Base-by-base conservation (phyloP, 2,888 invertebrate species). In the Eupithecia inturbata region DNA sequence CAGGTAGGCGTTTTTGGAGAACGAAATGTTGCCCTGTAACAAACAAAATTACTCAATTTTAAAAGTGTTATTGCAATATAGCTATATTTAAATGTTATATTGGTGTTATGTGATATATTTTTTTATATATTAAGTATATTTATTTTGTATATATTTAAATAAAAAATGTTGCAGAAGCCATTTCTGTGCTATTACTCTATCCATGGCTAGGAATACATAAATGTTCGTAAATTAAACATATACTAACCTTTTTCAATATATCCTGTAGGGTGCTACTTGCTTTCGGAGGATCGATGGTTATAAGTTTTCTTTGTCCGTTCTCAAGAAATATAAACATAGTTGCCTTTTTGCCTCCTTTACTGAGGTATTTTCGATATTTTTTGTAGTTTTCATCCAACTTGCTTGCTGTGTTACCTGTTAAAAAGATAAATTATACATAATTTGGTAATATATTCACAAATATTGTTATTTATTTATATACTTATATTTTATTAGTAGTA, bases 281-380 rank as follows among this genome's bases (percentile, higher is more conserved):
- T 36, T 41, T 14, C 6, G 36, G 33, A 14, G 5, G 66, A 14
- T 39, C 26, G 6, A 66, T 22, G 26, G 10, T 39, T 26, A 66
- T 66, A 22, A 66, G 66, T 39, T 66, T 66, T 66, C 66, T n/a
- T 3, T 66, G 66, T 36, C 66, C 66, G 12, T 66, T 66, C 14
- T 66, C 39, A 12, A 66, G 39, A 41, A 66, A 66, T 26, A 66
- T 39, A 22, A 66, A 66, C 66, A 66, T 66, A 4, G 26, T 66
- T 12, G 33, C 33, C 39, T 7, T 66, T 26, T 66, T 66, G 14
- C 66, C 22, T 33, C 39, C 1, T 36, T 14, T 64, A 22, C 49
- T 3, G n/a, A 10, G 26, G 22, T 57, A 57, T 31, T 22, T 62
- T 31, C 6, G 31, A 31, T 19, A 19, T 31, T 19, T 62, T 7